Evolutionary conservation across 1,140 invertebrate species (phyloP).

Genomic region (Doryteuthis pealeii): DNA sequence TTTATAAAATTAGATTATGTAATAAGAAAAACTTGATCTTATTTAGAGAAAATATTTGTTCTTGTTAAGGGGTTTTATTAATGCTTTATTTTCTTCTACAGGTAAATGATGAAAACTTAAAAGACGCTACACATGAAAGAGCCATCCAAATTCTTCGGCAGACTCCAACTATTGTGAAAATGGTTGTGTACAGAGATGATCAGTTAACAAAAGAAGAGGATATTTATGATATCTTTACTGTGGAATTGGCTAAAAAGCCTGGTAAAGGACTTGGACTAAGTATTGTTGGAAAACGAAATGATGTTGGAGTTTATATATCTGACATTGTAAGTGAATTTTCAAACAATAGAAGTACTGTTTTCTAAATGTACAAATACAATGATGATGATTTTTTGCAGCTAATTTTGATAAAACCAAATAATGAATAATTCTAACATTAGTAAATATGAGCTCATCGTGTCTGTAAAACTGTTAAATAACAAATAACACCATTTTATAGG

Average conservation of each 20-base stretch:
- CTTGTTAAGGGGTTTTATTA: not conserved
- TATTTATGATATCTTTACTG: constrained; percentile 79
- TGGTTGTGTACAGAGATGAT: constrained; percentile 83
- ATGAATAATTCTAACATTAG: too few species aligned
- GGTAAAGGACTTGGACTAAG: constrained; percentile 91
- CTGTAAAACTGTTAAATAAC: too few species aligned
- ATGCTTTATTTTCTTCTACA: constrained; percentile 64
- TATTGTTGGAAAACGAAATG: constrained; percentile 82
- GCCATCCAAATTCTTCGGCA: constrained; percentile 62
- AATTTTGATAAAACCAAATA: too few species aligned
- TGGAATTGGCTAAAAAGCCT: constrained; percentile 88
- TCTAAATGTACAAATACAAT: too few species aligned
- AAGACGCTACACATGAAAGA: constrained; percentile 89
- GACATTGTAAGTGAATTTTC: constrained; percentile 78
- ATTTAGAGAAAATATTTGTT: too few species aligned
- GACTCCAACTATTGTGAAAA: constrained; percentile 73
- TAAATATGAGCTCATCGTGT: too few species aligned
- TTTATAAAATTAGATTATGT: too few species aligned
- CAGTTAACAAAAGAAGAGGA: constrained; percentile 66
- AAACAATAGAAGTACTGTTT: not conserved
- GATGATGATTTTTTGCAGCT: too few species aligned
- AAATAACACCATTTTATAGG: too few species aligned
- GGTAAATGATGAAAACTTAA: constrained; percentile 87
- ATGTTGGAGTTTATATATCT: constrained; percentile 88
- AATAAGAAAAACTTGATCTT: too few species aligned